A percentile compares a stretch with the other conserved stretches of the same genome.
These are phyloP conservation scores for Andrena bucephala DNA, from an alignment of 2,888 invertebrate species.

Conservation along the genomic window DNA sequence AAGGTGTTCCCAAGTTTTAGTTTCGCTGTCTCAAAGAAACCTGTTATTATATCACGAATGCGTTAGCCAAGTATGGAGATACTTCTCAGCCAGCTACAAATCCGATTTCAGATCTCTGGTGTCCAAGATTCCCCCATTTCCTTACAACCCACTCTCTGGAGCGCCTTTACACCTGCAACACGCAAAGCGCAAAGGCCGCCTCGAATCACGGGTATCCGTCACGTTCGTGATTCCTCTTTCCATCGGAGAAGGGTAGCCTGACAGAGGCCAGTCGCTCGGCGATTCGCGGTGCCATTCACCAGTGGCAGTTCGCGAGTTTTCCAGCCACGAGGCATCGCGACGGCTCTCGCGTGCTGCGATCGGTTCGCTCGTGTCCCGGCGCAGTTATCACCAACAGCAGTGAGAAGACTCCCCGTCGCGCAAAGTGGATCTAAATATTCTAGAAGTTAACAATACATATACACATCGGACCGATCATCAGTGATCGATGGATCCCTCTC, in stretches of 20 bases:
- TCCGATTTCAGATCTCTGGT: not conserved
- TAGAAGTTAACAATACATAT: no score
- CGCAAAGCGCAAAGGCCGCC: constrained; percentile 53
- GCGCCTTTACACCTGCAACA: constrained; percentile 68
- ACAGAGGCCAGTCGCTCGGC: constrained; percentile 46
- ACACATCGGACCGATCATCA: no score
- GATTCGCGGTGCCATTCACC: constrained; percentile 61
- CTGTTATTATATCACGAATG: no score
- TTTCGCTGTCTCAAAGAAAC: not conserved
- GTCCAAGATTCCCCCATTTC: not conserved
- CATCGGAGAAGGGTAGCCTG: constrained; percentile 63
- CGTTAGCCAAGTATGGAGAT: no score
- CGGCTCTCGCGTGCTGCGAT: constrained; percentile 23
- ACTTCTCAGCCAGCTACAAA: no score
- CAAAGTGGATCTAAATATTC: not conserved
- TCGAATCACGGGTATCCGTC: constrained; percentile 75
- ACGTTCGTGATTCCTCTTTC: constrained; percentile 74
- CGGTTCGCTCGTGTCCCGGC: not conserved
- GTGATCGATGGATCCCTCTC: no score
- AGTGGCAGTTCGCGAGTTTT: constrained; percentile 71
- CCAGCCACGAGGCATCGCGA: constrained; percentile 46
- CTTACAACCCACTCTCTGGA: not conserved
- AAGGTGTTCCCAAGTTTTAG: not conserved
- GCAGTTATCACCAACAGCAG: constrained; percentile 4
- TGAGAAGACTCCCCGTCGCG: not conserved